Conservation (phyloP, 2,113 vertebrate genomes). For the Myrmecophaga tridactyla region DNA sequence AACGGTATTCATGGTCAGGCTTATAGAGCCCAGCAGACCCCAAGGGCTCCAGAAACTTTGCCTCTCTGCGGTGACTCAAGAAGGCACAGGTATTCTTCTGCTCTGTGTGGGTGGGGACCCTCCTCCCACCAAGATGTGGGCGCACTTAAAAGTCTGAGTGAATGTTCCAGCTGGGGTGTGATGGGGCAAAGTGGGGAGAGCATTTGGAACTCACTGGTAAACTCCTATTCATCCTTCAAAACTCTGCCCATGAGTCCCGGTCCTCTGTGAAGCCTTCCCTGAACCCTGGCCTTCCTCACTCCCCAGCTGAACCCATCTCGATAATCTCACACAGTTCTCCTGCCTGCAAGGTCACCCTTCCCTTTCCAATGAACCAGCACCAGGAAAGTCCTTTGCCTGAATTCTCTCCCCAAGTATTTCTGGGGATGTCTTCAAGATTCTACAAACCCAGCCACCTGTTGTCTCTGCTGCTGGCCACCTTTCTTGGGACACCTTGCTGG, state of each 20-base stretch:
- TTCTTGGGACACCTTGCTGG: not conserved
- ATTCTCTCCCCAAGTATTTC: not conserved
- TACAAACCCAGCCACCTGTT: too few relatives aligned
- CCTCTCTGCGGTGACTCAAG: not conserved
- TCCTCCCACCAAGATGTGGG: not conserved
- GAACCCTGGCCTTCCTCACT: not conserved
- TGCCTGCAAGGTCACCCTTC: not conserved
- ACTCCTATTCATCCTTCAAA: constrained; percentile 44
- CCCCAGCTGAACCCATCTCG: not conserved
- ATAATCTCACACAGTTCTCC: not conserved
- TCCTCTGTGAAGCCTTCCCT: not conserved
- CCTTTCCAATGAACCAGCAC: not conserved
- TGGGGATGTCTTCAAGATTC: not conserved
- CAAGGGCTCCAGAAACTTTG: not conserved
- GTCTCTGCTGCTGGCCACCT: not conserved
- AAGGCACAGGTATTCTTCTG: not conserved
- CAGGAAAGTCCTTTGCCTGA: not conserved
- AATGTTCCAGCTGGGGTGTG: not conserved
- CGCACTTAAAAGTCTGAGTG: not conserved
- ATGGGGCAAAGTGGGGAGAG: not conserved
- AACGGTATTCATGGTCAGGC: constrained; percentile 55
- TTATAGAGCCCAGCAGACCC: not conserved
- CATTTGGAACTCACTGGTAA: not conserved
- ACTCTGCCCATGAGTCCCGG: not conserved
- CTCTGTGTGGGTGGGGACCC: not conserved